phyloP scores from a whole-genome alignment of 2,797 vertebrate genomes.

The Heterohyrax brucei region DNA sequence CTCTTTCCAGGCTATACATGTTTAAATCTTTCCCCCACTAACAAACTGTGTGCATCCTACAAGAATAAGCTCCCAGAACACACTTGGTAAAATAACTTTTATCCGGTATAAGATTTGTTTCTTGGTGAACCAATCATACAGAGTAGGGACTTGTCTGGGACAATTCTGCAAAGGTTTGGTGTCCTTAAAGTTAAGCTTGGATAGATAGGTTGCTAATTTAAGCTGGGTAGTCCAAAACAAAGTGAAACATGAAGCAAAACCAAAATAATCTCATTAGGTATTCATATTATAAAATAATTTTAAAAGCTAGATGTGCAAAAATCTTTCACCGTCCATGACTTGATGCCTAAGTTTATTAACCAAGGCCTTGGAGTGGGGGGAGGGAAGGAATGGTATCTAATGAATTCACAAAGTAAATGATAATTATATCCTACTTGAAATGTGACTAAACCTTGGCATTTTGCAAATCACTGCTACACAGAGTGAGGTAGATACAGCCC shows the following conservation, averaged over 20 bases:
- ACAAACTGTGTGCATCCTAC: not conserved
- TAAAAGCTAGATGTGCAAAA: not conserved
- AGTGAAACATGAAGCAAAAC: constrained; percentile 20
- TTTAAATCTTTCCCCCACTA: not conserved
- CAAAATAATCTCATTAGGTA: not conserved
- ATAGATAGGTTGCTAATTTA: not conserved
- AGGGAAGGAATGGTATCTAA: constrained; percentile 6
- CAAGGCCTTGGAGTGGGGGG: not conserved
- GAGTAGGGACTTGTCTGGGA: not conserved
- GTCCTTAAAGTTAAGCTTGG: not conserved
- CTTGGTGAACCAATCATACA: not conserved
- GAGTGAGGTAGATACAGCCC: not conserved
- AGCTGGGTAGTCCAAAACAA: not conserved
- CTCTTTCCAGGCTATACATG: not conserved
- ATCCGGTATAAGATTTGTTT: constrained; percentile 11
- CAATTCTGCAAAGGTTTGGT: not conserved
- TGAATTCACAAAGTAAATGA: not conserved
- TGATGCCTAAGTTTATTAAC: not conserved
- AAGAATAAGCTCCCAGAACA: not conserved
- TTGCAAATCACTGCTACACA: not conserved
- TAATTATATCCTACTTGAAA: constrained; percentile 30
- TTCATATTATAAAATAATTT: not conserved
- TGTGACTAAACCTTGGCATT: not conserved
- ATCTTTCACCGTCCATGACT: not conserved
- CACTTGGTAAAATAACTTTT: not conserved